Percentiles rank a stretch among this genome's conserved stretches.
Evolutionary conservation across 1,140 invertebrate genomes (phyloP).

Genomic region (Drosophila ananassae): DNA sequence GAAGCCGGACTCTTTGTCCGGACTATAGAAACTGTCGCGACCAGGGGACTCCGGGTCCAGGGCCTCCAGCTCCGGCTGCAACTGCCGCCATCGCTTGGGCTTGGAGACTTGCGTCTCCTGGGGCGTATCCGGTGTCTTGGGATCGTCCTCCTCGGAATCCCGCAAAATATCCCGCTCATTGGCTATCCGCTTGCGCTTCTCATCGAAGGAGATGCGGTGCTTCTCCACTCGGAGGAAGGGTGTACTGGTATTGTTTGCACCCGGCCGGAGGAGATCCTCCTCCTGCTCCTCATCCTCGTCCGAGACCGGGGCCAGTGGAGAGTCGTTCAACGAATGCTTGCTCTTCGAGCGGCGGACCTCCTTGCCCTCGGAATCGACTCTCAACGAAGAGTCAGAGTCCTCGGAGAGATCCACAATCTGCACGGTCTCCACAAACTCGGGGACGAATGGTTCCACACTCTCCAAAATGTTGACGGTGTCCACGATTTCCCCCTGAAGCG

Average conservation of each 20-base stretch:
- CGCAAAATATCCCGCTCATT: conserved; percentile 78
- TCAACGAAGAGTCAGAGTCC: conserved; percentile 76
- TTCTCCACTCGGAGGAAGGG: conserved; percentile 76
- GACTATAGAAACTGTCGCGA: conserved; percentile 87
- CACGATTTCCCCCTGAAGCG: conserved; percentile 74
- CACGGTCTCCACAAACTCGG: conserved; percentile 82
- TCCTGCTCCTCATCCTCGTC: conserved; percentile 26
- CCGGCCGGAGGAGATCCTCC: conserved; percentile 58
- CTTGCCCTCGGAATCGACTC: conserved; percentile 55
- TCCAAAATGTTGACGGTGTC: conserved; percentile 82
- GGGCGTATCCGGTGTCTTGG: conserved; percentile 23
- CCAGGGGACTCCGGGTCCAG: conserved; percentile 65
- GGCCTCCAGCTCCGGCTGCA: conserved; percentile 65
- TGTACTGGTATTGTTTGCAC: conserved; percentile 63
- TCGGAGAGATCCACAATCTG: conserved; percentile 82
- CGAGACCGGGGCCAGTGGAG: conserved; percentile 19
- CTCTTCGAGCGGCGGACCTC: conserved; percentile 71
- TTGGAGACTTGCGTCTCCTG: conserved; percentile 36
- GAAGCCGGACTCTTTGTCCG: conserved; percentile 86
- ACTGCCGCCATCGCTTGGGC: conserved; percentile 62
- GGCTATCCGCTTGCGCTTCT: conserved; percentile 76
- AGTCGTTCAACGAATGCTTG: conserved; percentile 61
- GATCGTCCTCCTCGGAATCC: conserved; percentile 79
- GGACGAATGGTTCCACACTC: conserved; percentile 78
- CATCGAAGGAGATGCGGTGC: conserved; percentile 81